Evolutionary conservation across 2,888 invertebrate genomes (phyloP).

Genomic region (Heliconius sara): DNA sequence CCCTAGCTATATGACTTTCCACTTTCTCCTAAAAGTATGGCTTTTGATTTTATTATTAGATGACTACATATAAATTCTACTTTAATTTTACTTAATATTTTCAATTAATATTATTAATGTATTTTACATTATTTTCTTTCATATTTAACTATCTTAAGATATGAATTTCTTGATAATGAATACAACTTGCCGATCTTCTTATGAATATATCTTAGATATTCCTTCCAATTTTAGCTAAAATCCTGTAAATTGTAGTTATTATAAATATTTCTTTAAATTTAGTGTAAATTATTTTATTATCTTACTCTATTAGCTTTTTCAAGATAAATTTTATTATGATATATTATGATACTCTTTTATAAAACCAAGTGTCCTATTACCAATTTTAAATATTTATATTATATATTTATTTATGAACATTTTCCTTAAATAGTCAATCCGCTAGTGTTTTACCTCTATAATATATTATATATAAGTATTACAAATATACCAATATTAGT

Average conservation of each 20-base stretch:
- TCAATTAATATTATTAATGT: too few species aligned
- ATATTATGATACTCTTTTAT: neutral
- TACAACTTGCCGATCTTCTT: constrained; percentile 31
- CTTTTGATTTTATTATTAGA: neutral
- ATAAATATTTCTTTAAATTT: constrained; percentile 4
- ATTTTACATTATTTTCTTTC: neutral
- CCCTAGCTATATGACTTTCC: neutral
- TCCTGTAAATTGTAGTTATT: neutral
- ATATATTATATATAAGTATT: constrained; percentile 17
- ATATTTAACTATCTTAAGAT: neutral
- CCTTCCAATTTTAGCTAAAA: constrained; percentile 14
- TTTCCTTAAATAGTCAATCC: constrained; percentile 26
- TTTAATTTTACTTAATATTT: too few species aligned
- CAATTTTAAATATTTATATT: constrained; percentile 21
- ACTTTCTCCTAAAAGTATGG: neutral
- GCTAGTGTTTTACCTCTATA: constrained; percentile 24
- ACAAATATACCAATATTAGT: constrained; percentile 25
- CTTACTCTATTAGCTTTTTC: constrained; percentile 1
- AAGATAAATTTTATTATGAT: neutral
- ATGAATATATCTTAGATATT: constrained; percentile 27
- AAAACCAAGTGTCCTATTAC: constrained; percentile 1
- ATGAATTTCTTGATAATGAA: neutral
- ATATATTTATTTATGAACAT: neutral
- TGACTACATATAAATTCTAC: neutral
- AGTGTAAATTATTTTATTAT: neutral